Base-by-base conservation (phyloP, 2,888 invertebrate species). In the Lochmaea crataegi region DNA sequence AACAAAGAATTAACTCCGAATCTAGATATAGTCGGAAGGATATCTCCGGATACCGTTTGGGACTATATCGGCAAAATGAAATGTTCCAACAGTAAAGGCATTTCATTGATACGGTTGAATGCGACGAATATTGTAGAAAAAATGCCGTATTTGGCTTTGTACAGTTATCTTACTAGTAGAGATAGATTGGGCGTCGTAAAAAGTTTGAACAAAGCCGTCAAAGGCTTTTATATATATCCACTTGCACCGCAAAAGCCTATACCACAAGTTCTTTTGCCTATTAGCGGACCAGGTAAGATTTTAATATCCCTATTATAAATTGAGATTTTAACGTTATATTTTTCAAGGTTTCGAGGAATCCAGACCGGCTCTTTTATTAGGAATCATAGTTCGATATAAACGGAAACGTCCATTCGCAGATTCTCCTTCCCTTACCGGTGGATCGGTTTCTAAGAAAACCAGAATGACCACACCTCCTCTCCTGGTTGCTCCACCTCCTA, bases 211-310 rank as follows among this genome's bases (percentile, higher is more conserved):
- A 92, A 93, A 77, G 91, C 92, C 73, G 93, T 98, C 67, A 97
- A 98, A 86, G 98, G 98, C 86, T 95, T 98, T 85, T 98, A 98
- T 86, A 93, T 98, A 76, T 91, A 96, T 82, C 97, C 98, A 0
- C 87, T 97, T 76, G 92, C 94, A 0, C 92, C 93, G 75, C 92
- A 91, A 82, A 92, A 91, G 80, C 89, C 91, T 64, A 90, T 94
- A 83, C 96, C 93, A 3, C 87, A 90, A 42, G 92, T 93, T 45
- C 85, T 95, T 38, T 86, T 92, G 61, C 92, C 94, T 0, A 85
- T 92, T 10, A 92, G 91, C 77, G 94, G 93, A 11, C 93, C 94
- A 22, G 95, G 94, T 88, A 82, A 78, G 72, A 11, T 18, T 61
- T 61, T 7, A 7, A 7, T 32, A 18, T 10, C 2, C 10, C 0